Conservation (phyloP, 2,113 vertebrate genomes). For the Rostratula benghalensis region DNA sequence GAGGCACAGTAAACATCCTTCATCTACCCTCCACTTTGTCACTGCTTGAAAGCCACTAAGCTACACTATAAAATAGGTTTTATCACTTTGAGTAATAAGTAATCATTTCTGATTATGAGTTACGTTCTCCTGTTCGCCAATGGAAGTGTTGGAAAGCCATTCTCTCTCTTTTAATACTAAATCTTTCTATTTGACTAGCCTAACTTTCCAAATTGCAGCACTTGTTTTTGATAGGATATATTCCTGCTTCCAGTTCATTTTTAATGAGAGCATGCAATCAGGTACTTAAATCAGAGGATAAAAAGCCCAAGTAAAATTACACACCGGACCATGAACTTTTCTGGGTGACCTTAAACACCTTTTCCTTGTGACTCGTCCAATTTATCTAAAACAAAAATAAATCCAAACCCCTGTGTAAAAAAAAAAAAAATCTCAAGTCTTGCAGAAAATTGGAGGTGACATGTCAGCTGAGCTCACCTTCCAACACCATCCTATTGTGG, state of each 20-base stretch:
- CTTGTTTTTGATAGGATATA: not conserved
- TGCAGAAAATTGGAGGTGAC: conserved; percentile 13
- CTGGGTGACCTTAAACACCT: not conserved
- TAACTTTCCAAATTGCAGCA: not conserved
- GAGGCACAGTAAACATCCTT: not conserved
- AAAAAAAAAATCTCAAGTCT: not conserved
- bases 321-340: not conserved
- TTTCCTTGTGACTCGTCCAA: not conserved
- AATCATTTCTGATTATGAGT: not conserved
- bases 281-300: not conserved
- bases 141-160: not conserved
- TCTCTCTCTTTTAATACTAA: not conserved
- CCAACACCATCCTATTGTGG: not conserved
- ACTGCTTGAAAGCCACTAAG: not conserved
- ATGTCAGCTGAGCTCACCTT: not conserved
- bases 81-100: not conserved
- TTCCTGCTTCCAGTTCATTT: not conserved
- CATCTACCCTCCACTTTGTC: not conserved
- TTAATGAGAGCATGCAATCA: not conserved
- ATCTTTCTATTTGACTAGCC: not conserved
- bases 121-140: not conserved
- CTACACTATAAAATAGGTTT: not conserved
- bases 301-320: not conserved
- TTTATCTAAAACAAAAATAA: not conserved
- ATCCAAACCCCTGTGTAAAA: not conserved